Base-by-base conservation (phyloP, 2,113 vertebrate species). In the Felis chaus region DNA sequence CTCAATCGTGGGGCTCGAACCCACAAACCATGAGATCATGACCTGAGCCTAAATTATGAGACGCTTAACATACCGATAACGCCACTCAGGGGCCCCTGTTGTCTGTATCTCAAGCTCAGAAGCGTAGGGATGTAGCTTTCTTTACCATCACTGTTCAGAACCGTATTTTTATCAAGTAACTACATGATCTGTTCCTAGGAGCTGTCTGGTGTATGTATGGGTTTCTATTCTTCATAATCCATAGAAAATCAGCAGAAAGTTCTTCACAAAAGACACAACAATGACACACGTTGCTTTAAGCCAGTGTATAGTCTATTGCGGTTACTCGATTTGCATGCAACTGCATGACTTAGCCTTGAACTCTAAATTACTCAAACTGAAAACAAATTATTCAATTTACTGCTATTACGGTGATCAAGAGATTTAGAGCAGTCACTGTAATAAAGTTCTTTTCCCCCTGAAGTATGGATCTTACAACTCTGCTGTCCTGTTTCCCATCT, bases 291-390 rank as follows among this genome's bases (percentile, higher is more conserved):
- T 55, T 31, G 18, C 86, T 84, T 94, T 73, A 55, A 95, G 53
- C 12, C 55, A 96, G 2, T 96, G 82, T 93, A n/a, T 87, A 94
- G 79, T 66, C 23, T 82, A 90, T 94, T 91, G 96, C 94, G 90
- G 83, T 55, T 68, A 68, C 65, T 84, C 82, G 10, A 98, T 98
- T 98, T 99, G 95, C 98, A 97, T 98, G 61, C 98, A 98, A 85
- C 94, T 98, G 95, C 71, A 97, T 61, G 96, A 91, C 97, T 88
- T 98, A 91, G 65, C 97, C 98, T 97, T 97, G 81, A 97, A 94
- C 95, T 97, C 97, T 95, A 95, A 97, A 79, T 80, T 95, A 98
- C 97, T 96, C 98, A 98, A 98, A 98, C 97, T 65, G 90, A 97
- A 98, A 97, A 15, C 97, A 98, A 96, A 98, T 97, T 45, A 65